Percentiles rank a stretch among this genome's conserved stretches.
phyloP scores from a whole-genome alignment of 2,797 vertebrate species.

The Lacerta viridis region DNA sequence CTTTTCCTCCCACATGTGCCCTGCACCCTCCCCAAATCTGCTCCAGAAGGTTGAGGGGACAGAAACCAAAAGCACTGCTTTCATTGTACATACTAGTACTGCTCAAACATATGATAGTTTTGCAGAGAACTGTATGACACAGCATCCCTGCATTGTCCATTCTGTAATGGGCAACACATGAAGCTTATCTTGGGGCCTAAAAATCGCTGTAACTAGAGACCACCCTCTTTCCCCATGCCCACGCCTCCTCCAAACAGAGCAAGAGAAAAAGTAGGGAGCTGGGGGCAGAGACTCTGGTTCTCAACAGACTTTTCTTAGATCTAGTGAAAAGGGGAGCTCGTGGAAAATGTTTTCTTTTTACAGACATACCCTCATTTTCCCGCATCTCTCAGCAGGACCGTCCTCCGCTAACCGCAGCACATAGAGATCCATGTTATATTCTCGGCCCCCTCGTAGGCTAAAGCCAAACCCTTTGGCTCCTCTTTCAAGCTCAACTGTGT shows the following conservation, averaged over 20 bases:
- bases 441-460: slow-evolving; percentile 95
- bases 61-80: neutral
- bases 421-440: slow-evolving; percentile 99
- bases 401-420: slow-evolving; percentile 97
- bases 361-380: slow-evolving; percentile 94
- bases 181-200: neutral
- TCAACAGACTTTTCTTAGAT: neutral
- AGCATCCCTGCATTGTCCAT: too few relatives aligned
- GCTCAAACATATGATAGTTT: neutral
- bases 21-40: too few relatives aligned
- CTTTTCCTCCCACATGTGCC: too few relatives aligned
- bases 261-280: neutral
- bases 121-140: neutral
- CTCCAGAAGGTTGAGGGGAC: too few relatives aligned
- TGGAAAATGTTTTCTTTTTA: neutral
- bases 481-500: slow-evolving; percentile 96
- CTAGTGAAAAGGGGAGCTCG: neutral
- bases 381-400: slow-evolving; percentile 94
- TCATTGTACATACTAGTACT: neutral
- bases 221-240: neutral
- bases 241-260: too few relatives aligned
- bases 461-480: slow-evolving; percentile 98
- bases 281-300: too few relatives aligned
- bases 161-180: neutral
- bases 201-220: neutral